Base-by-base conservation (phyloP, 2,113 vertebrate species). In the Ellobius talpinus region DNA sequence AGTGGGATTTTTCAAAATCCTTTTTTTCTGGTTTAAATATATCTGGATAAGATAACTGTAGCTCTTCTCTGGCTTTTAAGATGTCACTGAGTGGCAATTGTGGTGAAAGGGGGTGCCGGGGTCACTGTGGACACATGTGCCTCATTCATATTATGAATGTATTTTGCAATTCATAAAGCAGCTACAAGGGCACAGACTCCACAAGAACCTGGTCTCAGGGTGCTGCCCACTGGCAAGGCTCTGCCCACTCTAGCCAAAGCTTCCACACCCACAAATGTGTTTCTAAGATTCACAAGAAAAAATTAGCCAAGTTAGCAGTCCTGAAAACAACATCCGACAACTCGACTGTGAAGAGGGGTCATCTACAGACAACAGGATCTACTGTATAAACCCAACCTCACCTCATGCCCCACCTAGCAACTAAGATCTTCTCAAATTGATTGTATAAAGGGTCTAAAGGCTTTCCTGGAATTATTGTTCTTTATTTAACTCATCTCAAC, bases 371-470 rank as follows among this genome's bases (percentile, higher is more conserved):
- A 85, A 58, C 55, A 58, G 55, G 68, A 97, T 6, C 26, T 87
- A 76, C 1, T 33, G 19, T 0, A 16, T 0, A 52, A 86, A 66
- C 39, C 36, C 10, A 45, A 45, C 68, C 77, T 87, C 89, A 90
- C 47, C 55, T 78, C 33, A 89, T 10, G n/a, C 84, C 23, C 45
- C 17, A 92, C 63, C 33, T 65, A 63, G 76, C 87, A 95, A 78
- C 9, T n/a, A 73, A 45, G 39, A 45, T 93, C 87, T 96, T 78
- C 58, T 95, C 86, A 72, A 86, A 82, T 24, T 86, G 86, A 79
- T 89, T 94, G 89, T 93, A 96, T 73, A 93, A 55, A 76, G 61
- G 65, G 61, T 85, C 52, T 91, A 96, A 94, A 96, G 90, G 96
- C 94, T 96, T 92, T 94, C 50, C 85, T 91, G 70, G 81, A 97